Evolutionary conservation across 1,140 invertebrate species (phyloP).

Genomic region (Stegodyphus mimosarum): DNA sequence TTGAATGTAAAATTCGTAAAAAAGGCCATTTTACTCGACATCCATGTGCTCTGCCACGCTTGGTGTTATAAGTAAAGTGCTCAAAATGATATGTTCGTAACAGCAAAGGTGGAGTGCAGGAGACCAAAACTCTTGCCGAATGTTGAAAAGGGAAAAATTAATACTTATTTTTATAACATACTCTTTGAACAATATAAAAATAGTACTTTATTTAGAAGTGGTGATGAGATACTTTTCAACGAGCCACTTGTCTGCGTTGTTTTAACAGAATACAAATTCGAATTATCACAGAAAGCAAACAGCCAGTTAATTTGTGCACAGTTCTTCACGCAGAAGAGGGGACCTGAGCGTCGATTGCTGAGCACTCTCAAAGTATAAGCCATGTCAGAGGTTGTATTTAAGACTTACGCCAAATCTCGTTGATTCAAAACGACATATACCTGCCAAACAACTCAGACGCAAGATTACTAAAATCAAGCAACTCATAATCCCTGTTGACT

Average conservation of each 20-base stretch:
- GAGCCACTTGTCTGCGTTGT: background rate
- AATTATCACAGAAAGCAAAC: background rate
- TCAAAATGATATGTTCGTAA: background rate
- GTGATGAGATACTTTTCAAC: background rate
- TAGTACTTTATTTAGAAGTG: no score
- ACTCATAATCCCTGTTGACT: background rate
- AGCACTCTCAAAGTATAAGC: constrained; percentile 1
- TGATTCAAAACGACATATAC: constrained; percentile 3
- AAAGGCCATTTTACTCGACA: no score
- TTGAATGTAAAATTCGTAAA: no score
- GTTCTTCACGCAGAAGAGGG: background rate
- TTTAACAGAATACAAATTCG: background rate
- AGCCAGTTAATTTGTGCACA: background rate
- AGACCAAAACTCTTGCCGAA: background rate
- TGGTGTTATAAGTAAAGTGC: background rate
- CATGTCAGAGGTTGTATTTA: background rate
- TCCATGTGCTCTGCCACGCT: background rate
- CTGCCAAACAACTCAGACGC: background rate
- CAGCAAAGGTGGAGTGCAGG: background rate
- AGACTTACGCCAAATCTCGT: background rate
- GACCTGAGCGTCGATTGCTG: background rate
- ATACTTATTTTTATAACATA: constrained; percentile 3
- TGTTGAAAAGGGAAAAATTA: background rate
- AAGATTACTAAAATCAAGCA: background rate
- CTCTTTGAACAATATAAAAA: background rate